Percentiles rank a stretch among this genome's conserved stretches.
phyloP scores from a whole-genome alignment of 2,797 vertebrate species.

The Cheirogaleus major region DNA sequence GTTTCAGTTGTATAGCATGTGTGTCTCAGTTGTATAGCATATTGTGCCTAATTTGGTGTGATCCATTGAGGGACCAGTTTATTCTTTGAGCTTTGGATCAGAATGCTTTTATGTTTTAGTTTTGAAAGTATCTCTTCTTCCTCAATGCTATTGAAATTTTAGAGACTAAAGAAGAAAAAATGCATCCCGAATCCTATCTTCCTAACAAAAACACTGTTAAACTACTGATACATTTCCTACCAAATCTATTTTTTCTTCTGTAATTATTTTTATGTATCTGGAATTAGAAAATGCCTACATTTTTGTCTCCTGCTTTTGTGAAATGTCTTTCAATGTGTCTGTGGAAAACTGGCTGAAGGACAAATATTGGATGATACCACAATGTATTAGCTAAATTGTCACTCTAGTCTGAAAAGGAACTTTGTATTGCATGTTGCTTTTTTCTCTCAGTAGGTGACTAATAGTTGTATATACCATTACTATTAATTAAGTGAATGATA shows the following conservation, averaged over 20 bases:
- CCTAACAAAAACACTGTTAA: neutral
- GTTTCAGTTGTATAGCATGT: neutral
- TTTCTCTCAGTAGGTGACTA: conserved; percentile 9
- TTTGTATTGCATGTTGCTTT: neutral
- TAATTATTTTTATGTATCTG: conserved; percentile 19
- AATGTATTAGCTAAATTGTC: neutral
- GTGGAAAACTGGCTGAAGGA: conserved; percentile 35
- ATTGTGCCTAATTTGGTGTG: neutral
- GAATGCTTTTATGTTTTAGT: neutral
- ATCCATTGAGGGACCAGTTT: neutral
- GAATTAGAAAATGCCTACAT: neutral
- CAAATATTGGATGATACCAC: neutral
- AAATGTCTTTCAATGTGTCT: conserved; percentile 30
- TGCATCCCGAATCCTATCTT: neutral
- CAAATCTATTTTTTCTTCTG: neutral
- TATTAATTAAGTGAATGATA: neutral
- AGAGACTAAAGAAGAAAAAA: conserved; percentile 8
- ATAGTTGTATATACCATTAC: neutral
- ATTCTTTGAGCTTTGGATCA: neutral
- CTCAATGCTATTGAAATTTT: neutral
- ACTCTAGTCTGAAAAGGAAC: neutral
- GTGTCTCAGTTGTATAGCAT: neutral
- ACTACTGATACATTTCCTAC: neutral
- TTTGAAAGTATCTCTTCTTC: neutral
- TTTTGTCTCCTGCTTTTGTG: conserved; percentile 39